Base-by-base conservation (phyloP, 2,797 vertebrate species). In the Nannoperca obscura region DNA sequence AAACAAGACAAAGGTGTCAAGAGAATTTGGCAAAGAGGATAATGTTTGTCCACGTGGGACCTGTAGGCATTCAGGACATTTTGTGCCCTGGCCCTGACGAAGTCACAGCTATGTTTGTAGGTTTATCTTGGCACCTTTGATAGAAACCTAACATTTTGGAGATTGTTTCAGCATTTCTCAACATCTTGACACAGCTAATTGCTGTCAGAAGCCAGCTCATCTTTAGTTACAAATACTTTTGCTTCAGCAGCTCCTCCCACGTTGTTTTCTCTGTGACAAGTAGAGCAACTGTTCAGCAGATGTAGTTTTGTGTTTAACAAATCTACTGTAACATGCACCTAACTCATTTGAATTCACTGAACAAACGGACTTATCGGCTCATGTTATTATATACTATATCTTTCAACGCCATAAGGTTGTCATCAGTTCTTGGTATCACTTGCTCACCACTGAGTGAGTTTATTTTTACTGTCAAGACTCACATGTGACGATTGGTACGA, bases 1-100 rank as follows among this genome's bases (percentile, higher is more conserved):
- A 83, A 53, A 44, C 74, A 83, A 36, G 81, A 84, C 61, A 79
- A 68, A 89, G 73, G 85, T 79, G 78, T 74, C 54, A 78, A 82
- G 74, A 69, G 68, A 82, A 67, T 81, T 74, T 88, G 78, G 61
- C 52, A 57, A 60, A 24, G 22, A 15, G 27, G 5, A 57, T 64
- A 62, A 52, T 76, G 83, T 89, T 89, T 85, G 76, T 76, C 64
- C 74, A 68, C 27, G 12, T 52, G 22, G 89, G 74, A 60, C 62
- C 17, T 62, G 67, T 5, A 64, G 75, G 66, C 59, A 79, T 79
- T 66, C 40, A 46, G 80, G 71, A 86, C 81, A 81, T 84, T 73
- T 57, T 76, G 82, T 88, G 86, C 81, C 80, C 74, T 63, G 32
- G 62, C 66, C 70, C 47, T 55, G 19, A 65, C n/a, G 64, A 73